Conservation (phyloP, 2,113 vertebrate genomes). For the Azemiops feae region DNA sequence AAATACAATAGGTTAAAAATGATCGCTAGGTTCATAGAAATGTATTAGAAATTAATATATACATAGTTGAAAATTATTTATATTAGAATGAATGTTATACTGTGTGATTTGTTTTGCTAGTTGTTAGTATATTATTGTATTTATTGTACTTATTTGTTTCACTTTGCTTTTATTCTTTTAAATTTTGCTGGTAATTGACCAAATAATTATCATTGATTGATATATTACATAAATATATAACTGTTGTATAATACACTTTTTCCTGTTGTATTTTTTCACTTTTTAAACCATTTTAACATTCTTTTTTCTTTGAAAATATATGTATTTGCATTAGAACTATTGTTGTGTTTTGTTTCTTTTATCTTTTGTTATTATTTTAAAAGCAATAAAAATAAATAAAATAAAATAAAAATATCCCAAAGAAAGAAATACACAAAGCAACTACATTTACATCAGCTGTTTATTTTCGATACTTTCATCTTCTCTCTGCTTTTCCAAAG, state of each 20-base stretch:
- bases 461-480: background rate
- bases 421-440: background rate
- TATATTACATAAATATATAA: background rate
- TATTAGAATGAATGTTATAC: background rate
- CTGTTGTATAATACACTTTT: background rate
- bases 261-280: background rate
- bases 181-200: background rate
- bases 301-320: background rate
- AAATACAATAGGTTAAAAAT: background rate
- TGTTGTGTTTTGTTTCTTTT: background rate
- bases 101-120: background rate
- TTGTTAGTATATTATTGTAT: background rate
- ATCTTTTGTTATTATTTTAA: background rate
- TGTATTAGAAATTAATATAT: background rate
- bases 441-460: background rate
- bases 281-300: background rate
- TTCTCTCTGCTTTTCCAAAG: background rate
- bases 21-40: background rate
- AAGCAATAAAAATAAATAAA: background rate
- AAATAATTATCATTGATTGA: background rate
- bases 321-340: background rate
- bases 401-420: background rate
- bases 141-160: background rate
- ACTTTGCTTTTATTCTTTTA: background rate
- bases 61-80: background rate